These are phyloP conservation scores for Bellardia pandia DNA, from an alignment of 2,888 invertebrate species.

Conservation along the genomic window DNA sequence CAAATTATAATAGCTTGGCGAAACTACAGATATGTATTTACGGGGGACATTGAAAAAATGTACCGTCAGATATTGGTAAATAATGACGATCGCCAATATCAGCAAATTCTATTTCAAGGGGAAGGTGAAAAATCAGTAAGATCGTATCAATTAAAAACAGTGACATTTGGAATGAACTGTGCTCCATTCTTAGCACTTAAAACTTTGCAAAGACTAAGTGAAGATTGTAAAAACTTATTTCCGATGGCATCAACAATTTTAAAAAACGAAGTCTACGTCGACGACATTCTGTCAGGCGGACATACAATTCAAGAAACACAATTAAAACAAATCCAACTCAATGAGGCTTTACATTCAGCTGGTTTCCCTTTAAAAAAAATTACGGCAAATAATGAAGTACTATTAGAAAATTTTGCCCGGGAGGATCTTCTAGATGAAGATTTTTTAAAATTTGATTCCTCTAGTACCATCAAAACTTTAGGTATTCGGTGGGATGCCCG, in stretches of 20 bases:
- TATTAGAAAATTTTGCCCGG: not conserved
- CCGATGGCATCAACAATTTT: not conserved
- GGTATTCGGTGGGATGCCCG: constrained; percentile 4
- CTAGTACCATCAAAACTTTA: constrained; percentile 1
- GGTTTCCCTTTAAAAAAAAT: not conserved
- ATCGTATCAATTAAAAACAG: not conserved
- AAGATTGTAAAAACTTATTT: not conserved
- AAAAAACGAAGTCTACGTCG: constrained; percentile 49
- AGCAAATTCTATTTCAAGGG: not conserved
- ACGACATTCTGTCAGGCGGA: constrained; percentile 43
- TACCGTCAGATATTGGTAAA: not conserved
- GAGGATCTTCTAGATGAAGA: constrained; percentile 8
- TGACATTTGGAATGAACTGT: constrained; percentile 56
- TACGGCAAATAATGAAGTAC: not conserved
- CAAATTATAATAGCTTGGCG: not conserved
- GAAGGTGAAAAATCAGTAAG: not conserved
- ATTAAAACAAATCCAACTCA: constrained; percentile 8
- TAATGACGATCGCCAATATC: not conserved
- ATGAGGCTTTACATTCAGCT: constrained; percentile 49
- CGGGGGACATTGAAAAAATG: not conserved
- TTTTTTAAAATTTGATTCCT: not conserved
- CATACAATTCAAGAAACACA: constrained; percentile 28
- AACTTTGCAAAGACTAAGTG: not conserved
- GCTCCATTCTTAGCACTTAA: not conserved
- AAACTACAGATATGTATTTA: not conserved